Conservation (phyloP, 2,888 invertebrate genomes). For the Cryptophagus acutangulus region DNA sequence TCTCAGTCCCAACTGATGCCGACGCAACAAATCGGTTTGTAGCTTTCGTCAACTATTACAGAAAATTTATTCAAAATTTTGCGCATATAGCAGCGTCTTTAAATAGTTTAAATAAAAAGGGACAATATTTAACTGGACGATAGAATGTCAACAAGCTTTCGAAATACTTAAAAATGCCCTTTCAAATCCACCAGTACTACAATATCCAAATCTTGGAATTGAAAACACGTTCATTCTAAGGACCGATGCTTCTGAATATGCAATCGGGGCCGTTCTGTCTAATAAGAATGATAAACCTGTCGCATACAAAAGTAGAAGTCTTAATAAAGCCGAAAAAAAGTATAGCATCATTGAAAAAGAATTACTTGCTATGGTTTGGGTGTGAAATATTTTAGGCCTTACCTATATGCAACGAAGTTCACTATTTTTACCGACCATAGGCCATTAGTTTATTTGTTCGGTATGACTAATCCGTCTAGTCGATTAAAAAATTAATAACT, state of each 20-base stretch:
- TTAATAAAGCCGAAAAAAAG: constrained; percentile 11
- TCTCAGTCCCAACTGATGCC: no score
- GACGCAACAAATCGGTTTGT: constrained; percentile 21
- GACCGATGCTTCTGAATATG: constrained; percentile 14
- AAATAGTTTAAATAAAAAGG: constrained; percentile 20
- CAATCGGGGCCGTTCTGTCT: constrained; percentile 10
- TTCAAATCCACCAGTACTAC: constrained; percentile 16
- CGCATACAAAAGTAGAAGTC: constrained; percentile 3
- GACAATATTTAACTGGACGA: constrained; percentile 15
- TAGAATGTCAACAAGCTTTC: constrained; percentile 20
- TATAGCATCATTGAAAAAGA: constrained; percentile 14
- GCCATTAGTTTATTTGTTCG: constrained; percentile 25
- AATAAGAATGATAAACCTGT: constrained; percentile 11
- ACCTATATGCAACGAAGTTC: constrained; percentile 2
- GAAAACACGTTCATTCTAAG: constrained; percentile 14
- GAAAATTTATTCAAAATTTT: constrained; percentile 20
- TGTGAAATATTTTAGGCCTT: constrained; percentile 20
- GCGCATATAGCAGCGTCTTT: constrained; percentile 17
- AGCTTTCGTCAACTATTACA: constrained; percentile 23
- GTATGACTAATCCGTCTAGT: constrained; percentile 26
- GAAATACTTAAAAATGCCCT: constrained; percentile 14
- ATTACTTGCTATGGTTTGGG: constrained; percentile 23
- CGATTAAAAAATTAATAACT: no score
- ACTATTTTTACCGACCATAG: constrained; percentile 6
- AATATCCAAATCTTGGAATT: constrained; percentile 18